Evolutionary conservation across 2,888 invertebrate species (phyloP), one percentile per base, ranked within the genome.

Genomic region (Torymus texanus): DNA sequence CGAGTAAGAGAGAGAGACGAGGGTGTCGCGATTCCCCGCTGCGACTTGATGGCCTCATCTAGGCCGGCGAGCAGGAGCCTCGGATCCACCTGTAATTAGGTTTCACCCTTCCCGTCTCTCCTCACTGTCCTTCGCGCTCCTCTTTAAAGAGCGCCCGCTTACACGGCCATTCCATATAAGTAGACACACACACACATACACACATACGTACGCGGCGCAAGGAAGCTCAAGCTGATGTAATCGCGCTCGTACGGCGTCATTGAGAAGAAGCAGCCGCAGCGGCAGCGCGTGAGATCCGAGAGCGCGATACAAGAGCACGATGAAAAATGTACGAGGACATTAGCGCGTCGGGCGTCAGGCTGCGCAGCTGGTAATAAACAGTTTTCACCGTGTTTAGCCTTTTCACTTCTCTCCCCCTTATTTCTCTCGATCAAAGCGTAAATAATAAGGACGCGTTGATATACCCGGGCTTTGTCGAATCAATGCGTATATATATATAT

Each of bases 1-100:
- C 83, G 83, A 81, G 78, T 81, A 83, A 85, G 11, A n/a, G 56
- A 12, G 16, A 21, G 56, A 72, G 78, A 77, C 53, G 74, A 76
- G 89, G 88, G 88, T 89, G 88, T 89, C 89, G 87, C 89, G 89
- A 86, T 86, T 84, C 87, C 90, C 90, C 82, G 89, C 89, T 89
- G 89, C 81, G 89, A 85, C 84, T 86, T 89, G 89, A 88, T 89
- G 77, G 71, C 61, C 77, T 79, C 81, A 74, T 79, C 84, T 85
- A 85, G 87, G 87, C 86, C 82, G 80, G 85, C 56, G 51, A 77
- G 70, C 18, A 51, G 85, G 84, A 78, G 74, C 74, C 16, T 78
- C 71, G 74, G 76, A 85, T 87, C 85, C 87, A 87, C 83, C 86
- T 86, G 88, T 89, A 90, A 89, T 89, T 89, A 88, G 85, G 85